Base-by-base conservation (phyloP, 2,113 vertebrate genomes). In the Microtus montanus region DNA sequence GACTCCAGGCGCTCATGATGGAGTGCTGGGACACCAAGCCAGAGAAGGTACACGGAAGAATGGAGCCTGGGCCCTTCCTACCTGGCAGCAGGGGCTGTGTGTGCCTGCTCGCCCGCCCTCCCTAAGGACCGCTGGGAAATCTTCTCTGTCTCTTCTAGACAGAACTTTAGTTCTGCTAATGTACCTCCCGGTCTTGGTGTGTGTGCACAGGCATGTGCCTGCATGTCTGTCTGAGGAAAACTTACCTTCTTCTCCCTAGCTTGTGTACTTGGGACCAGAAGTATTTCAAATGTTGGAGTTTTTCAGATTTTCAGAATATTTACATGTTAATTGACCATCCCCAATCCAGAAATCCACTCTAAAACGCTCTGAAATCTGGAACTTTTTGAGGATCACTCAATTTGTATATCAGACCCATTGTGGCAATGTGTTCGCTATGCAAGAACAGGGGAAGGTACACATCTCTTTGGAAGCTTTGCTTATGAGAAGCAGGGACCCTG, bases 1-100 rank as follows among this genome's bases (percentile, higher is more conserved):
- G 98, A 35, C 98, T 99, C 58, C 99, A 99, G 93, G 98, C 96
- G 0, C 98, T 99, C 68, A 99, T 99, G 99, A 98, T 98, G 82
- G 99, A 99, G 66, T 99, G 99, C 96, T 99, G 99, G 99, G 99
- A 99, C 98, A 99, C 99, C 1, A 99, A 99, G 93, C 99, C 99
- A 0, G 99, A 99, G 97, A 99, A 99, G 99, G 99, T 99, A 98
- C 94, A 2, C n/a, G 13, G 30, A 30, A 9, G 49, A n/a, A 49
- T 28, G 5, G 3, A 66, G 49, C 38, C n/a, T 6, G 41, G 49
- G 78, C 7, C 24, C 28, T 38, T 15, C 49, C 8, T 77, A 41
- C 35, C 28, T 38, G 2, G 2, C 3, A 9, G 30, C 5, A 6
- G 20, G 49, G 52, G 22, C 26, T 64, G 12, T 33, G 0, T 5